A percentile compares a stretch with the other conserved stretches of the same genome.
These are phyloP conservation scores for Holacanthella duospinosa DNA, from an alignment of 2,888 invertebrate species.

Conservation along the genomic window DNA sequence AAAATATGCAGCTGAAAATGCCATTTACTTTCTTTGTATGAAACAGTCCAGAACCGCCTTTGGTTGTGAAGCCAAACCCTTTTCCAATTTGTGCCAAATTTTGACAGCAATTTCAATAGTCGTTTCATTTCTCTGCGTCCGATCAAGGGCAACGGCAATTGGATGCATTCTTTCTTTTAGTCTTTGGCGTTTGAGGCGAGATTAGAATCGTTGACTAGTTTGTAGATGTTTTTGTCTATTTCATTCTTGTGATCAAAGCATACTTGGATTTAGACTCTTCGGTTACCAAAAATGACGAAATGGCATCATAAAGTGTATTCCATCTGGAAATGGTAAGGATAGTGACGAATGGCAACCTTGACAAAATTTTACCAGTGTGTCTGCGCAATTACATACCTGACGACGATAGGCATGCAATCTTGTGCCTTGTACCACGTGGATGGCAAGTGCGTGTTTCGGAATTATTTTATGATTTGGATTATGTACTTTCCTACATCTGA, in stretches of 20 bases:
- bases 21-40: not conserved
- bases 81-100: not conserved
- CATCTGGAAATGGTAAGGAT: too few species aligned
- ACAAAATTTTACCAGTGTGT: not conserved
- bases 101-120: not conserved
- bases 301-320: not conserved
- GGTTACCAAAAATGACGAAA: not conserved
- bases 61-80: not conserved
- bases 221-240: not conserved
- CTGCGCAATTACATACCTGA: too few species aligned
- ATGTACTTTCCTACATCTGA: not conserved
- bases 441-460: constrained; percentile 4
- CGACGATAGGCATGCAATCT: too few species aligned
- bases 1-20: not conserved
- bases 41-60: not conserved
- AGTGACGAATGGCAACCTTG: not conserved
- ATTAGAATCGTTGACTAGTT: not conserved
- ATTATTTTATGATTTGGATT: constrained; percentile 8
- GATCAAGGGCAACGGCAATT: constrained; percentile 1
- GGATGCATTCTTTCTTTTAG: not conserved
- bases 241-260: not conserved
- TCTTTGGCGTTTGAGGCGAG: too few species aligned
- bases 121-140: not conserved
- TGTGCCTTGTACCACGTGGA: not conserved
- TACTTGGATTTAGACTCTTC: not conserved